Evolutionary conservation across 2,888 invertebrate species (phyloP), one percentile per base, ranked within the genome.

Genomic region (Neoaliturus tenellus): DNA sequence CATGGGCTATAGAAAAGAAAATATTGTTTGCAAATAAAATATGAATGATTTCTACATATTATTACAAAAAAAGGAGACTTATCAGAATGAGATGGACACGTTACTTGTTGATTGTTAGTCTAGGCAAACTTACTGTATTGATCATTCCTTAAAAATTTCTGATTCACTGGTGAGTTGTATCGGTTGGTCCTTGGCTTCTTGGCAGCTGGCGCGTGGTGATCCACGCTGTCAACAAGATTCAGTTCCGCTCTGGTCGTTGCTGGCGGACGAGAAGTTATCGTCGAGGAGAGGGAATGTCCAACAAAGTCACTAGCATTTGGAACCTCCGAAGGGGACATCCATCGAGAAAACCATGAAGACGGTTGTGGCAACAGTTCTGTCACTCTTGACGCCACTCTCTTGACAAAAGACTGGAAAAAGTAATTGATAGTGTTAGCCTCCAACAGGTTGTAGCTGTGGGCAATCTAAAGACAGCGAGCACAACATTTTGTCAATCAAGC

Each of bases 361-460:
- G 78, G 78, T 81, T 93, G 92, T 25, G 94, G 94, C 87, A 95
- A 91, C 41, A 95, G 90, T 83, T 93, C 93, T 2, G 94, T 92
- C 82, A 95, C 92, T 87, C 92, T 92, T 83, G 93, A 93, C 86
- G 93, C 93, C 81, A 95, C 93, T 91, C 94, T 94, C 89, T 93
- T 93, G 85, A 95, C 94, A 89, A 95, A 94, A 28, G 95, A 95
- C 95, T 95, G 62, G 51, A 51, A 51, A 48, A n/a, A n/a, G n/a
- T n/a, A n/a, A n/a, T n/a, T n/a, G n/a, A n/a, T n/a, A n/a, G n/a
- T n/a, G n/a, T n/a, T n/a, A n/a, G n/a, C n/a, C n/a, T n/a, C n/a
- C n/a, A n/a, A n/a, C n/a, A n/a, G n/a, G n/a, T n/a, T n/a, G n/a
- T n/a, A n/a, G n/a, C n/a, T n/a, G n/a, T n/a, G n/a, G n/a, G n/a